Percentiles rank a stretch among this genome's conserved stretches.
Conservation (phyloP, 2,113 vertebrate genomes). For the Martes martes region DNA sequence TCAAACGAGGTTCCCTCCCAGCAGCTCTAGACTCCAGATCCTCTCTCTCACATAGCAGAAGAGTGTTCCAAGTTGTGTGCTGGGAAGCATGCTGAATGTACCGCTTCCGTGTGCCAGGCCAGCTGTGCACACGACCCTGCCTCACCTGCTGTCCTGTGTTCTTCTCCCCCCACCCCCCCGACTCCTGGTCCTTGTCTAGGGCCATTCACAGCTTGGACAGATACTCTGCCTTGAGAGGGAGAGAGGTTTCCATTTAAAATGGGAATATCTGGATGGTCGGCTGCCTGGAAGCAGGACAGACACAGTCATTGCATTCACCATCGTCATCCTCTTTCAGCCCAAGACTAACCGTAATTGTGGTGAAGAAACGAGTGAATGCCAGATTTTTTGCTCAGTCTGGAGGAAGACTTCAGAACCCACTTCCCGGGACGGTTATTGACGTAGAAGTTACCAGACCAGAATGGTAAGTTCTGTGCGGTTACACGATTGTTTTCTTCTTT, state of each 20-base stretch:
- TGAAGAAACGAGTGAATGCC: conserved; percentile 92
- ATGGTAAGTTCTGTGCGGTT: conserved; percentile 83
- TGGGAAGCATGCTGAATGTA: not conserved
- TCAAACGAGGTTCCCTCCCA: not conserved
- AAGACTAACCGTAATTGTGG: conserved; percentile 92
- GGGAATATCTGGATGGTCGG: not conserved
- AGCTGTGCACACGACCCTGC: not conserved
- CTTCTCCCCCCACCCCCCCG: not conserved
- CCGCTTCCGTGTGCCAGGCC: not conserved
- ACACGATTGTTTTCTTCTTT: not conserved
- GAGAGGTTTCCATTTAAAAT: not conserved
- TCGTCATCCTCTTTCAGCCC: conserved; percentile 81
- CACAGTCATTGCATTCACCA: not conserved
- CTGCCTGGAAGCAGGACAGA: not conserved
- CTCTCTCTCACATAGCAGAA: not conserved
- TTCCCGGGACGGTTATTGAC: conserved; percentile 93
- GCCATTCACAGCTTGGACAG: not conserved
- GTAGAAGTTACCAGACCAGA: conserved; percentile 93
- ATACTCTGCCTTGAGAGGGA: not conserved
- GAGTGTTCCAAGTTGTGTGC: not conserved
- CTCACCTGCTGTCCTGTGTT: not conserved
- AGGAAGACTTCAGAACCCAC: conserved; percentile 89
- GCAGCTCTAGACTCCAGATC: not conserved
- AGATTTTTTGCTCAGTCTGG: conserved; percentile 87
- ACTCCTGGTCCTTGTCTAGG: not conserved